phyloP scores from a whole-genome alignment of 1,140 invertebrate genomes.

The Caenorhabditis remanei region DNA sequence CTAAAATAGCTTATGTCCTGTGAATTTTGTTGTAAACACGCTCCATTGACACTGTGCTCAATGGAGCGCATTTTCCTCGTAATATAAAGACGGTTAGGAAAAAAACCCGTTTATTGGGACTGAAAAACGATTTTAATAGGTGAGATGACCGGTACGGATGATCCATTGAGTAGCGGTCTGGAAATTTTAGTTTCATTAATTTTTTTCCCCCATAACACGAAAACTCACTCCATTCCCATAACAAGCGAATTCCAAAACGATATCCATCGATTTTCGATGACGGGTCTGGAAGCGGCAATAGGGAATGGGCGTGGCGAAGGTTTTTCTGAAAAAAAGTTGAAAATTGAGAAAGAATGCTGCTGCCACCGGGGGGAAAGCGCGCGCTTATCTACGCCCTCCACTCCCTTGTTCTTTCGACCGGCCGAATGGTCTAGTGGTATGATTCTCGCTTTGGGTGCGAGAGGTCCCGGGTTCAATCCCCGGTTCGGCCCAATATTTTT shows the following conservation, averaged over 20 bases:
- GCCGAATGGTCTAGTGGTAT: conserved; percentile 74
- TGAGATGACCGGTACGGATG: conserved; percentile 29
- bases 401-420: background rate
- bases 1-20: no score
- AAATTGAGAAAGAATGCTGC: background rate
- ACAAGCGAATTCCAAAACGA: conserved; percentile 22
- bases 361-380: background rate
- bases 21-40: no score
- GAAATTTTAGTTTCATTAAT: background rate
- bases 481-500: conserved; percentile 60
- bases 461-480: conserved; percentile 75
- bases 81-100: no score
- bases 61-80: no score
- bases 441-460: conserved; percentile 77
- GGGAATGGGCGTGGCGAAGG: conserved; percentile 13
- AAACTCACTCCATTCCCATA: conserved; percentile 36
- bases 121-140: background rate
- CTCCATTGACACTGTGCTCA: no score
- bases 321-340: background rate
- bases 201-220: background rate
- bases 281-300: conserved; percentile 18
- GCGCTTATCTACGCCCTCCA: background rate
- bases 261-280: background rate
- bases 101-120: conserved; percentile 9
- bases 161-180: conserved; percentile 43